Evolutionary conservation across 2,797 vertebrate species (phyloP).

Genomic region (Picus viridis): DNA sequence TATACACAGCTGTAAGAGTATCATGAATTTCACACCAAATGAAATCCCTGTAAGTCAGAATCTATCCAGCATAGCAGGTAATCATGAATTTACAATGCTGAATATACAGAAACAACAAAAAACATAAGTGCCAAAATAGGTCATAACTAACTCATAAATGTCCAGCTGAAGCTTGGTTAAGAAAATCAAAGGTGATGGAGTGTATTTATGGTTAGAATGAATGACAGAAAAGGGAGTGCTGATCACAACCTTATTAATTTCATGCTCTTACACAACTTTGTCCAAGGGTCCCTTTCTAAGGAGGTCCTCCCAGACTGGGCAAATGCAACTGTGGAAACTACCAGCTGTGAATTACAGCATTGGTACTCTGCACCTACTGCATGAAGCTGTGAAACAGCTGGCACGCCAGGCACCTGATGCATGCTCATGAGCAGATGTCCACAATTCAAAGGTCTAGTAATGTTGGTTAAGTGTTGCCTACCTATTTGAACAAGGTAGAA

Average conservation of each 20-base stretch:
- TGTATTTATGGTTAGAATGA: neutral
- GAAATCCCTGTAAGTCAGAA: neutral
- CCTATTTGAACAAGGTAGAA: neutral
- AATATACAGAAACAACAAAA: neutral
- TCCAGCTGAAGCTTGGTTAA: neutral
- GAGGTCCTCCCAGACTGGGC: neutral
- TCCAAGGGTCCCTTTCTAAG: neutral
- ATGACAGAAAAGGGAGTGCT: neutral
- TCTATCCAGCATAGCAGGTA: neutral
- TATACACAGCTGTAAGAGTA: neutral
- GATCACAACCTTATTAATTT: accelerated
- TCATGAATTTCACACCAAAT: neutral
- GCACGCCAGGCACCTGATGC: accelerated
- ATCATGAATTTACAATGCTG: neutral
- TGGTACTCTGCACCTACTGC: neutral
- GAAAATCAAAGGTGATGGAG: neutral
- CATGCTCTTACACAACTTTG: neutral
- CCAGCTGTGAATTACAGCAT: accelerated
- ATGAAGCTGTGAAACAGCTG: neutral
- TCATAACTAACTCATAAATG: neutral
- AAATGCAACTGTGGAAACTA: accelerated
- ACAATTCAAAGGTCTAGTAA: neutral
- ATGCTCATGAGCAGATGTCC: neutral
- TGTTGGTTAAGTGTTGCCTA: accelerated
- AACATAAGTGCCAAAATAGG: neutral